A percentile compares a stretch with the other conserved stretches of the same genome.
Evolutionary conservation across 2,797 vertebrate species (phyloP).

Genomic region (Acanthornis magna): DNA sequence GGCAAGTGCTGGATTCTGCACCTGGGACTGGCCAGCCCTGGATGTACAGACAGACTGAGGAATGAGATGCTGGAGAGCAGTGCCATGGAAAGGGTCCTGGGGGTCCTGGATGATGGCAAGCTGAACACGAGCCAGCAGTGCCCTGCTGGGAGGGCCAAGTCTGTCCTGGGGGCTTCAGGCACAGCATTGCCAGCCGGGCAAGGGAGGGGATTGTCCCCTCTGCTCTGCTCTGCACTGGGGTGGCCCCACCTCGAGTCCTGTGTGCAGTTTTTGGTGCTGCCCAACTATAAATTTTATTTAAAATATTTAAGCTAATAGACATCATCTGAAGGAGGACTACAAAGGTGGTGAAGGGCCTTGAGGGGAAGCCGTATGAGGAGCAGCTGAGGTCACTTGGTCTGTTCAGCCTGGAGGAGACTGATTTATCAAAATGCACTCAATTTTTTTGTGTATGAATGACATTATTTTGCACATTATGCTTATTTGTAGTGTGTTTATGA

Average conservation of each 20-base stretch:
- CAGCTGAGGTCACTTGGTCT: neutral
- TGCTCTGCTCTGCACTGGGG: rapidly evolving
- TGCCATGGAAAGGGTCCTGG: neutral
- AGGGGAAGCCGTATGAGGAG: neutral
- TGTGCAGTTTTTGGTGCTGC: rapidly evolving
- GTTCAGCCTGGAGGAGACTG: neutral
- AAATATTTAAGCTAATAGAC: neutral
- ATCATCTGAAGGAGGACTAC: rapidly evolving
- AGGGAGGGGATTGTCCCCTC: neutral
- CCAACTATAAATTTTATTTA: neutral
- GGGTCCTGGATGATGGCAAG: rapidly evolving
- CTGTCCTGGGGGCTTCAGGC: rapidly evolving
- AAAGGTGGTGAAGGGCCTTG: neutral
- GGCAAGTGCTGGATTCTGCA: neutral
- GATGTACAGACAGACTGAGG: rapidly evolving
- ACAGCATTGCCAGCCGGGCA: rapidly evolving
- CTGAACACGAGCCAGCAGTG: rapidly evolving
- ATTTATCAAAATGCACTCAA: neutral
- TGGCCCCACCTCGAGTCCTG: rapidly evolving
- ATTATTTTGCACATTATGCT: neutral
- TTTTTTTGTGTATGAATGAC: neutral
- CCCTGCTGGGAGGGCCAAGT: neutral
- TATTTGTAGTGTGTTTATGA: neutral
- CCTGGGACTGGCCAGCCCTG: neutral
- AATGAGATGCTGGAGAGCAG: neutral